Conservation (phyloP, 2,797 vertebrate genomes). For the Platyrinchus mystaceus region DNA sequence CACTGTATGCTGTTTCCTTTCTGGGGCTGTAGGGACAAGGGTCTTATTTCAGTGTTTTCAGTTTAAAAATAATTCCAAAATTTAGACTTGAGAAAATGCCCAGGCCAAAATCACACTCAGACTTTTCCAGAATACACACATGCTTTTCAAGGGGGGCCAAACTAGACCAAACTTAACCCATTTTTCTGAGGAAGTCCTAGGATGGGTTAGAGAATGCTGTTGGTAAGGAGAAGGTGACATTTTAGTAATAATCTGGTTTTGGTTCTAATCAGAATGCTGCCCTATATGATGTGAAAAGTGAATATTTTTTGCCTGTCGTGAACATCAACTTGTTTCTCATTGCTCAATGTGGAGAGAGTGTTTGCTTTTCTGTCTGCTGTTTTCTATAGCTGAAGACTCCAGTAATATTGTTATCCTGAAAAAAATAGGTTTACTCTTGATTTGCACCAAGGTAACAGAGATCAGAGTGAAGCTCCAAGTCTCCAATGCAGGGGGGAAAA, state of each 20-base stretch:
- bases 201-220: background rate
- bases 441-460: background rate
- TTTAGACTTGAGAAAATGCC: background rate
- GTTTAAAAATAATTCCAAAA: background rate
- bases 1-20: background rate
- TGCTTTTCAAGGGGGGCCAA: background rate
- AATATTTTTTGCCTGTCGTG: background rate
- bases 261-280: background rate
- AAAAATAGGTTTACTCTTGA: background rate
- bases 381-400: background rate
- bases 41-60: background rate
- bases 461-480: background rate
- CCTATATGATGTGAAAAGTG: background rate
- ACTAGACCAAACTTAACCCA: background rate
- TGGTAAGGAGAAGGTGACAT: background rate
- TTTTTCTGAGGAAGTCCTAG: background rate
- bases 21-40: rapidly evolving
- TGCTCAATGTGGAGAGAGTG: background rate
- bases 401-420: background rate
- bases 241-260: background rate
- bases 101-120: background rate
- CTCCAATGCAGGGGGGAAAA: background rate
- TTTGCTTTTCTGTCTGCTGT: background rate
- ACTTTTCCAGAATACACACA: background rate
- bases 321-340: background rate